phyloP scores from a whole-genome alignment of 2,888 invertebrate species.

The Dasypogon diadema region DNA sequence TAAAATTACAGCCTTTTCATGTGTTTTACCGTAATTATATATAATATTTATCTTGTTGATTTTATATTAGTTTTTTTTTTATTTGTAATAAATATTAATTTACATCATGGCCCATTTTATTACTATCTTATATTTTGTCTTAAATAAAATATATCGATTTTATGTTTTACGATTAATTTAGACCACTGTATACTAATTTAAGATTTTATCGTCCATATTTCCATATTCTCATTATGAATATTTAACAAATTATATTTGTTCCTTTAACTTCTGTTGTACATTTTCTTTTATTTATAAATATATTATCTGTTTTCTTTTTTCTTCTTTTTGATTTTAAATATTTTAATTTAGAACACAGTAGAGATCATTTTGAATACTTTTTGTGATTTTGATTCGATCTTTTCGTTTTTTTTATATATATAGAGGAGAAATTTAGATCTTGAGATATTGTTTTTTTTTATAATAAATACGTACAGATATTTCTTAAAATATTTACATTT shows the following conservation, averaged over 20 bases:
- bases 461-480: slow-evolving; percentile 28
- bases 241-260: slow-evolving; percentile 45
- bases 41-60: slow-evolving; percentile 43
- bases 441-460: slow-evolving; percentile 35
- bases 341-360: slow-evolving; percentile 48
- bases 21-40: slow-evolving; percentile 49
- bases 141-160: slow-evolving; percentile 47
- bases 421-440: slow-evolving; percentile 36
- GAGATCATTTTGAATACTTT: slow-evolving; percentile 49
- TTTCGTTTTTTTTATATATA: slow-evolving; percentile 10
- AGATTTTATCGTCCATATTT: slow-evolving; percentile 14
- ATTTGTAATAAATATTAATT: slow-evolving; percentile 38
- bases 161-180: slow-evolving; percentile 38
- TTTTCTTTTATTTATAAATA: slow-evolving; percentile 35
- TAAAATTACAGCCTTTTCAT: slow-evolving; percentile 56
- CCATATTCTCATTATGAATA: slow-evolving; percentile 16
- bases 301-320: too few species aligned
- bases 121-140: slow-evolving; percentile 22
- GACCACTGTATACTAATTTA: slow-evolving; percentile 31
- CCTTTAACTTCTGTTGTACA: slow-evolving; percentile 31
- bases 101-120: slow-evolving; percentile 48
- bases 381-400: slow-evolving; percentile 39
- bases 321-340: slow-evolving; percentile 37
- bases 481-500: slow-evolving; percentile 7
- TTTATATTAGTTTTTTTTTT: slow-evolving; percentile 42